Evolutionary conservation across 2,113 vertebrate genomes (phyloP).

Genomic region (Puntigrus tetrazona): DNA sequence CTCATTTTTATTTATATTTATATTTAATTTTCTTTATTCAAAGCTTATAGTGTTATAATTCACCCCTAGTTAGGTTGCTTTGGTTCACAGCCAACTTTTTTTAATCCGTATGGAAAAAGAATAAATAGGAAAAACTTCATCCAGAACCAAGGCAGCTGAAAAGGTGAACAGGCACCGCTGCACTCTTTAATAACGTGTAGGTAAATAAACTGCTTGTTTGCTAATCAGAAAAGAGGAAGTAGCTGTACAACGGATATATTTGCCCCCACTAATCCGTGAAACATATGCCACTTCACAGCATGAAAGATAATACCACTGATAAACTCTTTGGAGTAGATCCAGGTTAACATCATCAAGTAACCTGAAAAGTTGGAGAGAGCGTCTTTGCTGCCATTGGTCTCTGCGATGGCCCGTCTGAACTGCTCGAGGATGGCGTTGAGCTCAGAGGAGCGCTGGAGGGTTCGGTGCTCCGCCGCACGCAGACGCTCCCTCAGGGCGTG

Average conservation of each 20-base stretch:
- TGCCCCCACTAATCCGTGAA: not conserved
- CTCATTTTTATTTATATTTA: not conserved
- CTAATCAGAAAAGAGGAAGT: not conserved
- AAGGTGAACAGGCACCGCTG: not conserved
- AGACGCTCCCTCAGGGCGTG: constrained; percentile 95
- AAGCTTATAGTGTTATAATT: not conserved
- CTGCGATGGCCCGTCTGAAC: constrained; percentile 87
- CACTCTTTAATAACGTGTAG: not conserved
- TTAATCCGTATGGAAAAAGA: not conserved
- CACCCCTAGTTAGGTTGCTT: not conserved
- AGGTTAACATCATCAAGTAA: constrained; percentile 52
- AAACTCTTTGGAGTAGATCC: not conserved
- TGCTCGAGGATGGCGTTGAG: constrained; percentile 91
- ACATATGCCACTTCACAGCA: not conserved
- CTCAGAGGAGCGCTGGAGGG: constrained; percentile 93
- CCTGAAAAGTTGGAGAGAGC: constrained; percentile 89
- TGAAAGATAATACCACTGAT: not conserved
- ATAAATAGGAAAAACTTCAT: not conserved
- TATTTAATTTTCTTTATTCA: not conserved
- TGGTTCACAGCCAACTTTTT: not conserved
- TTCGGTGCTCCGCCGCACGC: constrained; percentile 92
- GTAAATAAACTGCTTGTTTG: not conserved
- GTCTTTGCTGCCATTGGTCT: constrained; percentile 90
- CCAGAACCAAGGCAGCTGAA: not conserved
- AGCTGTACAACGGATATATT: not conserved